A percentile compares a stretch with the other conserved stretches of the same genome.
Conservation (phyloP, 2,113 vertebrate species). For the Spea bombifrons region DNA sequence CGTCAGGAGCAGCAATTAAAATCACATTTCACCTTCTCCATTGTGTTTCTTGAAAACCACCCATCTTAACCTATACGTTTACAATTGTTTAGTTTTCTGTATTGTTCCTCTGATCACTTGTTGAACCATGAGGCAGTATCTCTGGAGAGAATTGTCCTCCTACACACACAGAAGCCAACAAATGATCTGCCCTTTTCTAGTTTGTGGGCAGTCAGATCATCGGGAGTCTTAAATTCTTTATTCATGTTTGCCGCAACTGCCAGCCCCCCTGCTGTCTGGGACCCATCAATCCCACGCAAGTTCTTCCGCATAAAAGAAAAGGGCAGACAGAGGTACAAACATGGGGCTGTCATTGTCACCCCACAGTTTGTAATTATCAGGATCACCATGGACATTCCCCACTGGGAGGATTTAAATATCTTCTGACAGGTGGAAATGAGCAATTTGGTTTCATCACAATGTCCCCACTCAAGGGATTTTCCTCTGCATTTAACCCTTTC, state of each 20-base stretch:
- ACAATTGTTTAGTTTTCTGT: background rate
- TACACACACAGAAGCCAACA: slow-evolving; percentile 18
- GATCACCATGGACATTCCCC: slow-evolving; percentile 40
- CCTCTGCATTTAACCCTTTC: slow-evolving; percentile 7
- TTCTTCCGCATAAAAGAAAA: slow-evolving; percentile 15
- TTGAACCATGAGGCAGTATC: slow-evolving; percentile 10
- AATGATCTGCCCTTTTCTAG: slow-evolving; percentile 22
- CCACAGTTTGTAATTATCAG: slow-evolving; percentile 30
- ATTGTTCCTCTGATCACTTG: background rate
- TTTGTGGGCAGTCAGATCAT: slow-evolving; percentile 37
- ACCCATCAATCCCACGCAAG: slow-evolving; percentile 37
- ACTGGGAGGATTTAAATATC: slow-evolving; percentile 41
- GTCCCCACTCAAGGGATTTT: background rate
- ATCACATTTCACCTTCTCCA: too few species aligned
- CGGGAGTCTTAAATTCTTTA: slow-evolving; percentile 31
- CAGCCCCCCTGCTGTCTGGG: slow-evolving; percentile 25
- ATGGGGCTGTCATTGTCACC: slow-evolving; percentile 10
- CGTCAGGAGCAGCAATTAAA: too few species aligned
- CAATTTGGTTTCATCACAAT: slow-evolving; percentile 8
- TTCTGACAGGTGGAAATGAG: slow-evolving; percentile 18
- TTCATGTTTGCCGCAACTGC: slow-evolving; percentile 12
- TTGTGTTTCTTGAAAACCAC: too few species aligned
- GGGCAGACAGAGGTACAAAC: slow-evolving; percentile 34
- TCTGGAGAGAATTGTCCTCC: slow-evolving; percentile 29
- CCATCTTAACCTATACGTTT: too few species aligned